Evolutionary conservation across 2,888 invertebrate genomes (phyloP).

Genomic region (Flexamia atlantica): DNA sequence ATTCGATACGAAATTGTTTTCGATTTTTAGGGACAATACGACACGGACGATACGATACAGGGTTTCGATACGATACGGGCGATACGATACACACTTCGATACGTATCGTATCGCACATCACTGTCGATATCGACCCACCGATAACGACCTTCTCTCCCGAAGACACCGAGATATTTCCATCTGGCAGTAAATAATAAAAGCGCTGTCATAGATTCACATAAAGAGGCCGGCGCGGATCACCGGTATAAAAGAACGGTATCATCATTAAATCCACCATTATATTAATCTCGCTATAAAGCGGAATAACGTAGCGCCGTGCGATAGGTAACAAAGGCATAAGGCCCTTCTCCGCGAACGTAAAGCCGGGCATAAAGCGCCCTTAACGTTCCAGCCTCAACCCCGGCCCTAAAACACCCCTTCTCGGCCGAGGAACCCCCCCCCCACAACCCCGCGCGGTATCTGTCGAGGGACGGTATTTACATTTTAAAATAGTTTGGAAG

Average conservation of each 20-base stretch:
- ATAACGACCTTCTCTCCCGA: background rate
- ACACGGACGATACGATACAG: too few relatives aligned
- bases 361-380: slow-evolving; percentile 56
- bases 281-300: slow-evolving; percentile 55
- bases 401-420: slow-evolving; percentile 38
- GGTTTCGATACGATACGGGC: too few relatives aligned
- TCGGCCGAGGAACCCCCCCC: slow-evolving; percentile 16
- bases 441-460: background rate
- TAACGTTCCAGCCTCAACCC: slow-evolving; percentile 51
- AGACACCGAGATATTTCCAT: slow-evolving; percentile 43
- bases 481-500: slow-evolving; percentile 54
- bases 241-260: slow-evolving; percentile 57
- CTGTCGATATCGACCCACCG: background rate
- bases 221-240: slow-evolving; percentile 49
- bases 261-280: slow-evolving; percentile 57
- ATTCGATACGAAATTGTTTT: too few relatives aligned
- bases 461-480: slow-evolving; percentile 38
- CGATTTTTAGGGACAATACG: too few relatives aligned
- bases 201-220: slow-evolving; percentile 56
- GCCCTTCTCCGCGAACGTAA: slow-evolving; percentile 45
- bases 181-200: slow-evolving; percentile 54
- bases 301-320: slow-evolving; percentile 49
- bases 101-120: background rate
- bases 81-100: too few relatives aligned
- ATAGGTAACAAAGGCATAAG: slow-evolving; percentile 58